Evolutionary conservation across 2,797 vertebrate species (phyloP).

Genomic region (Premnoplex brunnescens): DNA sequence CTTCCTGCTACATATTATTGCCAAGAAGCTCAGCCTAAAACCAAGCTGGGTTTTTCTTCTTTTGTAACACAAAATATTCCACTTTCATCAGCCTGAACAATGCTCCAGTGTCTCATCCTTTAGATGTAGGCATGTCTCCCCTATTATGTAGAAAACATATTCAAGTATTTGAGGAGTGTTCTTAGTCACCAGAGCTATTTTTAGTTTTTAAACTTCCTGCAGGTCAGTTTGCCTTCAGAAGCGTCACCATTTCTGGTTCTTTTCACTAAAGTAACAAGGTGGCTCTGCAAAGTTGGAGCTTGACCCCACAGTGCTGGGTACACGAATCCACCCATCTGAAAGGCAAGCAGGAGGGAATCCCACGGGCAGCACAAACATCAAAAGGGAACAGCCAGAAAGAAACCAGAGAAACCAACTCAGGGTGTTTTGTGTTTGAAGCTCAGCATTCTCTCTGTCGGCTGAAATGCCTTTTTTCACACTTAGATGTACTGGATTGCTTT

Average conservation of each 20-base stretch:
- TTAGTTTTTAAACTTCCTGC: background rate
- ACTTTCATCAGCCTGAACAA: background rate
- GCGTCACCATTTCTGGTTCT: background rate
- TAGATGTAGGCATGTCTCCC: background rate
- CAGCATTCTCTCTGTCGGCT: background rate
- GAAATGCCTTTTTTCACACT: background rate
- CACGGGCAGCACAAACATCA: background rate
- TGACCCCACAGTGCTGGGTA: background rate
- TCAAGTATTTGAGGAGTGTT: background rate
- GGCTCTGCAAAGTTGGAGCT: background rate
- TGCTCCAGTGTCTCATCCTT: background rate
- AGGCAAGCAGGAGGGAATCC: background rate
- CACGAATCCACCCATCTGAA: background rate
- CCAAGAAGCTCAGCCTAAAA: slow-evolving; percentile 11
- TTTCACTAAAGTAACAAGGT: background rate
- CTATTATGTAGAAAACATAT: background rate
- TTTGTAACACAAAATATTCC: background rate
- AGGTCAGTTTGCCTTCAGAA: background rate
- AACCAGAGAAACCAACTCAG: background rate
- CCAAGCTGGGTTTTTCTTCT: background rate
- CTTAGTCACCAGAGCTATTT: slow-evolving; percentile 14
- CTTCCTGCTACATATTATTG: background rate
- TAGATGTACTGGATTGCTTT: background rate
- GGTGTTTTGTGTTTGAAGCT: background rate
- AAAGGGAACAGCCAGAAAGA: background rate